Evolutionary conservation across 1,140 invertebrate genomes (phyloP), one percentile per base, ranked within the genome.

Genomic region (Xylocopa sonorina): DNA sequence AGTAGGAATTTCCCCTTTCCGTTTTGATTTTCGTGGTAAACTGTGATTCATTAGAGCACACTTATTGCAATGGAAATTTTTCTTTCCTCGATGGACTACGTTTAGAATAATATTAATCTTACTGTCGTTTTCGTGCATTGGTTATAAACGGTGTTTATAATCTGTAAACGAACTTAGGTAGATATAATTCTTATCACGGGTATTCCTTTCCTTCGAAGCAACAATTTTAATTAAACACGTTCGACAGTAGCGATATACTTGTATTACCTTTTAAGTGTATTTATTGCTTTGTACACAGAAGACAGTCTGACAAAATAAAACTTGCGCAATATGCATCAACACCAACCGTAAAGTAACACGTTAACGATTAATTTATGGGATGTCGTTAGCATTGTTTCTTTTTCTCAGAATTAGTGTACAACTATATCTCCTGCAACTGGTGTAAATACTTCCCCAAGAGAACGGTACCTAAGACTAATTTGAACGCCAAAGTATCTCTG

Each of bases 281-380:
- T 84, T 84, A 85, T 74, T 83, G 74, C 38, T 66, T 72, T 58
- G 73, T 76, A 72, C 62, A 75, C 43, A 41, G 48, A 57, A 69
- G 27, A 80, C 79, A 53, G 63, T 76, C 66, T 84, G 43, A 48
- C 29, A 29, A 51, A 84, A 84, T 83, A 76, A 83, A 83, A 18
- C 46, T 58, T 71, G 67, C 12, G 77, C 71, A 83, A 60, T 80
- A 84, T 60, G 51, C 58, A 58, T 80, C n/a, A 63, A 84, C 62
- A 71, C 27, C 48, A 80, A 76, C 41, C 43, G 53, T 72, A 71
- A 84, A 64, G 10, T 80, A n/a, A 64, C 53, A 84, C n/a, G 53
- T 27, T 72, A 66, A 62, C 66, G 53, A 80, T 76, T 80, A 34
- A 41, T 83, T 82, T 73, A 57, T 62, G 67, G 46, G 46, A 62